phyloP scores from a whole-genome alignment of 2,888 invertebrate species.

The Hanleya hanleyi region DNA sequence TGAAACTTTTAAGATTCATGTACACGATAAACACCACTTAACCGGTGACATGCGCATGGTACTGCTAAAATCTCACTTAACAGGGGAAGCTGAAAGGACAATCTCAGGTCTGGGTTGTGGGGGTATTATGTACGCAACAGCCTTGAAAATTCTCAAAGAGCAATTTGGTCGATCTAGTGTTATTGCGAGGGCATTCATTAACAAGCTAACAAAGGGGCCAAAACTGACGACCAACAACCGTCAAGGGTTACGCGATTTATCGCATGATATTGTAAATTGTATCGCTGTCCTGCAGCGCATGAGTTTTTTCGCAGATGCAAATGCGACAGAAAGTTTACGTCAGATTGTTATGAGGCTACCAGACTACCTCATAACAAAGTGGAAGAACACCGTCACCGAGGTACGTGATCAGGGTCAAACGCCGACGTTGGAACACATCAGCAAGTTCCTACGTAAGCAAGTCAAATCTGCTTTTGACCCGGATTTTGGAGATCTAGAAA shows the following conservation, averaged over 20 bases:
- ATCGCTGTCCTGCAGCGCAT: slow-evolving; percentile 6
- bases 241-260: background rate
- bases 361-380: background rate
- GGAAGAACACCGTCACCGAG: too few species aligned
- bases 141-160: slow-evolving; percentile 13
- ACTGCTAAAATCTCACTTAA: background rate
- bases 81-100: background rate
- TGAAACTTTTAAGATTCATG: slow-evolving; percentile 18
- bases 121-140: slow-evolving; percentile 11
- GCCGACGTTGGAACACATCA: background rate
- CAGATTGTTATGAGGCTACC: slow-evolving; percentile 5
- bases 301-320: too few species aligned
- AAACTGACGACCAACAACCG: background rate
- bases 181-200: slow-evolving; percentile 7
- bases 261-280: slow-evolving; percentile 4
- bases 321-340: slow-evolving; percentile 1
- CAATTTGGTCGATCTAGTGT: slow-evolving; percentile 4
- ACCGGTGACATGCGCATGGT: slow-evolving; percentile 14
- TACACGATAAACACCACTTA: slow-evolving; percentile 11
- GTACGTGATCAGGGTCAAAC: too few species aligned
- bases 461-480: slow-evolving; percentile 14
- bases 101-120: slow-evolving; percentile 12
- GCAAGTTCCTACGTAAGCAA: slow-evolving; percentile 3
- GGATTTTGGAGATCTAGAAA: too few species aligned
- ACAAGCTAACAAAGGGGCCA: slow-evolving; percentile 6